Percentiles rank a stretch among this genome's conserved stretches.
These are phyloP conservation scores for Chironomus riparius DNA, from an alignment of 2,888 invertebrate genomes.

Conservation along the genomic window DNA sequence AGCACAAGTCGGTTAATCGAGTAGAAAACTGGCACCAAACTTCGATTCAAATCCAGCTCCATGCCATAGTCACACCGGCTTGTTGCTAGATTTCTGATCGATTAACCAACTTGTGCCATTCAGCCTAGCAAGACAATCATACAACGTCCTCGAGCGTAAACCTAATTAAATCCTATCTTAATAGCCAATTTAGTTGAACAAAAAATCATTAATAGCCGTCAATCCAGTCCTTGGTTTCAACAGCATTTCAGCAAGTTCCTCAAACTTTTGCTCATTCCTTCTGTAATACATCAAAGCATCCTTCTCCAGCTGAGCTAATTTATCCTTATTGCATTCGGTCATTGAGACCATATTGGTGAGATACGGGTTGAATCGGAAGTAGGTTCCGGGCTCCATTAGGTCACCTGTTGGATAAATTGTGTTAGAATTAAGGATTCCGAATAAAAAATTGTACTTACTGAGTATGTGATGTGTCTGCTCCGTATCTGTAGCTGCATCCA, in stretches of 20 bases:
- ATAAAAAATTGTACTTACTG: not conserved
- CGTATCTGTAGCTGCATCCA: conserved; percentile 80
- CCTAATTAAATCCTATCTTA: too few relatives aligned
- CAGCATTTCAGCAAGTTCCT: conserved; percentile 30
- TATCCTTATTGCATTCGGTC: conserved; percentile 68
- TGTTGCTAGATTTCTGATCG: too few relatives aligned
- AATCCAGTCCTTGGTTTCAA: not conserved
- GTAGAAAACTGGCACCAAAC: too few relatives aligned
- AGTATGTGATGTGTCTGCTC: conserved; percentile 73
- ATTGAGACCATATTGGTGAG: conserved; percentile 68
- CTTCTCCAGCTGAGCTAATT: conserved; percentile 57
- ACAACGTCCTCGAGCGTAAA: too few relatives aligned
- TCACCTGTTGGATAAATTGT: conserved; percentile 44
- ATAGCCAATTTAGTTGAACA: not conserved
- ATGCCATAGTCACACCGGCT: too few relatives aligned
- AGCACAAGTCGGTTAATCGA: too few relatives aligned
- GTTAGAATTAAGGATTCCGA: too few relatives aligned
- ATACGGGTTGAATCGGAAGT: conserved; percentile 84
- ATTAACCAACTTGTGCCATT: too few relatives aligned
- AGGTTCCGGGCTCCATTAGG: conserved; percentile 59
- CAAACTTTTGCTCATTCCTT: conserved; percentile 69
- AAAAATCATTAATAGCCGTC: not conserved
- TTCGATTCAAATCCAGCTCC: too few relatives aligned
- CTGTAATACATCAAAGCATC: conserved; percentile 74
- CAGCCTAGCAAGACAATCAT: too few relatives aligned